phyloP scores from a whole-genome alignment of 1,140 invertebrate genomes.

The Leptoteleia sp. region DNA sequence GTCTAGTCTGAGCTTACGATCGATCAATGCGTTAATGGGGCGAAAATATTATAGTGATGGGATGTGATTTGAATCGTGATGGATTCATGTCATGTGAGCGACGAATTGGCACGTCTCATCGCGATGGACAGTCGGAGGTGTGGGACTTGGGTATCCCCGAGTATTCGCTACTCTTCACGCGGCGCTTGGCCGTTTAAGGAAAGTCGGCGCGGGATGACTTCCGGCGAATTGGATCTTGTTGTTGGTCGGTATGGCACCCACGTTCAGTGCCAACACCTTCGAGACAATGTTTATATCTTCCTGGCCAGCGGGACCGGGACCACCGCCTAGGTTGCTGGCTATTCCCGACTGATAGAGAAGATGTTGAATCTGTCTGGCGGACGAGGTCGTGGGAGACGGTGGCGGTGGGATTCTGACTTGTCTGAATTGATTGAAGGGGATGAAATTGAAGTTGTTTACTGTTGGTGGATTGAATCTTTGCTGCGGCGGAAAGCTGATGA shows the following conservation, averaged over 20 bases:
- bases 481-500: conserved; percentile 62
- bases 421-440: conserved; percentile 69
- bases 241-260: conserved; percentile 79
- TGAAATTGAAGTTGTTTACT: conserved; percentile 36
- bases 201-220: conserved; percentile 35
- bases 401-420: conserved; percentile 39
- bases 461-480: conserved; percentile 25
- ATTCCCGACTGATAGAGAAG: conserved; percentile 85
- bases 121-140: conserved; percentile 17
- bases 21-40: conserved; percentile 16
- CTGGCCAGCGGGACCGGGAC: conserved; percentile 76
- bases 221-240: conserved; percentile 54
- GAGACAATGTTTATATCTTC: conserved; percentile 90
- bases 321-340: conserved; percentile 73
- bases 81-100: conserved; percentile 30
- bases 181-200: conserved; percentile 37
- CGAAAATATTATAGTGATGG: conserved; percentile 13
- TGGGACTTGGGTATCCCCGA: background rate
- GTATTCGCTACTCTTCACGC: conserved; percentile 36
- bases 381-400: conserved; percentile 70
- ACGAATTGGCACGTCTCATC: conserved; percentile 43
- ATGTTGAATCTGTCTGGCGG: conserved; percentile 84
- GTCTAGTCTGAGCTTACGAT: conserved; percentile 36
- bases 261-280: conserved; percentile 89
- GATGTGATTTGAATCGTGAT: conserved; percentile 25